phyloP scores from a whole-genome alignment of 2,113 vertebrate genomes.

The Corythoichthys haematopterus region DNA sequence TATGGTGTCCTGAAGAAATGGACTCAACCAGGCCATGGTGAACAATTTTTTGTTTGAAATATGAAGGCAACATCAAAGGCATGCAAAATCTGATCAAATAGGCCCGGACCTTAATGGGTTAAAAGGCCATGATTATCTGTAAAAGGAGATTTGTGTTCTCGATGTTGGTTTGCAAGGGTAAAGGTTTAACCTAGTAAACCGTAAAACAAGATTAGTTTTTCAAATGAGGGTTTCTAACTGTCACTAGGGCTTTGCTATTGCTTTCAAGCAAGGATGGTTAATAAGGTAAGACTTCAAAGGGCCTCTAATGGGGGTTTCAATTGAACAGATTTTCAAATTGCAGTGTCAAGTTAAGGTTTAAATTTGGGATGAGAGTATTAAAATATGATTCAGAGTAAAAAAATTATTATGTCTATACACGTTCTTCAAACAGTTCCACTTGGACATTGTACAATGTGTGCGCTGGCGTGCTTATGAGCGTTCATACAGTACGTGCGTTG shows the following conservation, averaged over 20 bases:
- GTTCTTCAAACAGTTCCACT: not conserved
- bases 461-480: too few species aligned
- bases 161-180: not conserved
- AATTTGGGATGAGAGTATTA: not conserved
- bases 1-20: too few species aligned
- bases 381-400: not conserved
- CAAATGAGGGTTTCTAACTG: not conserved
- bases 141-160: too few species aligned
- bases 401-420: not conserved
- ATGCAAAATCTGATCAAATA: too few species aligned
- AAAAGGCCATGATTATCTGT: too few species aligned
- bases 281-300: not conserved
- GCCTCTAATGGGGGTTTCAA: not conserved
- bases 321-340: too few species aligned
- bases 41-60: too few species aligned
- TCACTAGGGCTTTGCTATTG: not conserved
- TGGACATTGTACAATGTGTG: not conserved
- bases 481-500: conserved; percentile 25
- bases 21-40: too few species aligned
- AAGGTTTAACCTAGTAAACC: too few species aligned
- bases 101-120: too few species aligned
- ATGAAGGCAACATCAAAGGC: too few species aligned
- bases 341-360: not conserved
- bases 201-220: not conserved
- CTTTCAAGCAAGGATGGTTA: not conserved